Percentiles rank a stretch among this genome's conserved stretches.
These are phyloP conservation scores for Microplitis mediator DNA, from an alignment of 1,140 invertebrate genomes.

Conservation along the genomic window DNA sequence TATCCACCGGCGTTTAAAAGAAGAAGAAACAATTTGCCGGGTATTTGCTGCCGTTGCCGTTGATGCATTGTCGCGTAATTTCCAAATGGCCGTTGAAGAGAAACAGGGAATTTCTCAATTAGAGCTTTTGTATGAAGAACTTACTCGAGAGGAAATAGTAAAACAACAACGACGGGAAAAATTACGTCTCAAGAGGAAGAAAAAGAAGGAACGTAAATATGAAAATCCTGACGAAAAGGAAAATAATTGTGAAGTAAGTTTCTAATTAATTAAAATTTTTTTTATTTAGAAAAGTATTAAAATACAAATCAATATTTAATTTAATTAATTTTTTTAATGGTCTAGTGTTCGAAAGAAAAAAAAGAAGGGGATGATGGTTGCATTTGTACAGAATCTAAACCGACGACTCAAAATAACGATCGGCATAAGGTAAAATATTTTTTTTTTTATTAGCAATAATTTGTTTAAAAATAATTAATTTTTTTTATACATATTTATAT, in stretches of 20 bases:
- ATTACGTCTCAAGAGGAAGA: conserved; percentile 83
- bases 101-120: conserved; percentile 88
- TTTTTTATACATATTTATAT: neutral
- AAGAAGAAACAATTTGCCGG: conserved; percentile 90
- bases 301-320: neutral
- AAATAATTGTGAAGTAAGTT: conserved; percentile 50
- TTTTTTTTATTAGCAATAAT: neutral
- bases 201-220: conserved; percentile 74
- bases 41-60: conserved; percentile 87
- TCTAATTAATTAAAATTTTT: conserved; percentile 10
- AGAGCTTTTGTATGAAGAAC: conserved; percentile 80
- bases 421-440: conserved; percentile 50
- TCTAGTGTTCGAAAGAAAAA: conserved; percentile 24
- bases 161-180: conserved; percentile 84
- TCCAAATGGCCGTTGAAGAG: conserved; percentile 84
- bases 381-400: conserved; percentile 44
- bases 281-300: too few species aligned
- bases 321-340: neutral
- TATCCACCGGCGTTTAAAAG: conserved; percentile 81
- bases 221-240: conserved; percentile 63
- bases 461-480: neutral
- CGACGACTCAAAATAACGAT: conserved; percentile 47
- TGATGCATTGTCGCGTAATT: conserved; percentile 84
- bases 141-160: conserved; percentile 80
- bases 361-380: conserved; percentile 33